These are phyloP conservation scores for Axea sp. DNA, from an alignment of 2,888 invertebrate genomes.

Conservation along the genomic window DNA sequence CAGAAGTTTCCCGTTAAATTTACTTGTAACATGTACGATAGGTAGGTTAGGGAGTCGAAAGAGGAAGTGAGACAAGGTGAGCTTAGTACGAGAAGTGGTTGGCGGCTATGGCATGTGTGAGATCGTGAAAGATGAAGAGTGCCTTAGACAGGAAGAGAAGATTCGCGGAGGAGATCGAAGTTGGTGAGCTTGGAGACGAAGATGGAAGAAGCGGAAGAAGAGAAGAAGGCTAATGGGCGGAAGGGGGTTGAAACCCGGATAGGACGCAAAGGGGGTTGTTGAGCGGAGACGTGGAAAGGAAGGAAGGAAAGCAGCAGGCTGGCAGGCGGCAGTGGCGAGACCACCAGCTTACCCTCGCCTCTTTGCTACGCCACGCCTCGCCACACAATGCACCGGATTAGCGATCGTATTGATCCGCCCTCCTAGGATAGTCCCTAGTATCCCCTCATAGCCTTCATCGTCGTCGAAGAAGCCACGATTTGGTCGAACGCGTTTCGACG, in stretches of 20 bases:
- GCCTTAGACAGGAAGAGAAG: conserved; percentile 35
- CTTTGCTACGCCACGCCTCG: conserved; percentile 79
- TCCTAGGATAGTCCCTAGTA: conserved; percentile 76
- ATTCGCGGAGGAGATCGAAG: conserved; percentile 31
- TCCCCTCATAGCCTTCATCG: conserved; percentile 62
- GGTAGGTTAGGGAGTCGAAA: conserved; percentile 14
- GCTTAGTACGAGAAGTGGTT: conserved; percentile 11
- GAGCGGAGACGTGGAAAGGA: conserved; percentile 49
- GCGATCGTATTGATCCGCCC: conserved; percentile 80
- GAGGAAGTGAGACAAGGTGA: conserved; percentile 74
- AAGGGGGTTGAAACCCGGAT: conserved; percentile 59
- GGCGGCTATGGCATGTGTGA: conserved; percentile 63
- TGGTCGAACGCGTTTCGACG: conserved; percentile 65
- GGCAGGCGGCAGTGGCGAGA: conserved; percentile 71
- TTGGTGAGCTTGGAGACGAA: conserved; percentile 17
- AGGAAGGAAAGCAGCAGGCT: conserved; percentile 61
- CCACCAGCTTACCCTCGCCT: conserved; percentile 74
- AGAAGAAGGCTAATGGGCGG: conserved; percentile 54
- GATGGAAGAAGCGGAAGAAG: conserved; percentile 47
- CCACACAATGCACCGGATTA: conserved; percentile 79
- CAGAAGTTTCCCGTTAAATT: too few relatives aligned
- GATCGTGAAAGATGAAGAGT: conserved; percentile 66
- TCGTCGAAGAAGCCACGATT: conserved; percentile 65
- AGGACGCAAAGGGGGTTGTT: conserved; percentile 51
- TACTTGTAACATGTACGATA: conserved; percentile 15